Evolutionary conservation across 2,888 invertebrate genomes (phyloP).

Genomic region (Vannuccia rotundouncinata): DNA sequence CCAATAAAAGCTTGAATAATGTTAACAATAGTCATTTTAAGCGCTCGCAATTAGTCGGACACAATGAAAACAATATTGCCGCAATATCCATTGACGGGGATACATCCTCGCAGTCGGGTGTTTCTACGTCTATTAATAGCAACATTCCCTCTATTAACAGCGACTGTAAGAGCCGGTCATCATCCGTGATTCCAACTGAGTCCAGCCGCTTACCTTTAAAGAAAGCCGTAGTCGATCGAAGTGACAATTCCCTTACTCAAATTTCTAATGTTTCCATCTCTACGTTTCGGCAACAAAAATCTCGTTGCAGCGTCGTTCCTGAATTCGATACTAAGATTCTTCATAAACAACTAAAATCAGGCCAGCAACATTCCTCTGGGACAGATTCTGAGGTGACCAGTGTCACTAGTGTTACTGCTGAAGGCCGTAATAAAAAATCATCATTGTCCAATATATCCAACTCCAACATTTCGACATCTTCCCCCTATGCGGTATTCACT

Average conservation of each 20-base stretch:
- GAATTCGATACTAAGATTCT: neutral
- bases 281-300: neutral
- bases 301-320: neutral
- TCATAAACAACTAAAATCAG: neutral
- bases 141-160: neutral
- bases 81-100: neutral
- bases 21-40: too few species aligned
- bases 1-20: neutral
- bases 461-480: neutral
- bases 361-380: neutral
- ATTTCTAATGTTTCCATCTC: neutral
- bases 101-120: neutral
- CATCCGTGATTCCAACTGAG: neutral
- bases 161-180: neutral
- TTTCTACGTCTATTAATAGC: neutral
- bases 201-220: neutral
- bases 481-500: neutral
- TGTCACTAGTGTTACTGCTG: neutral
- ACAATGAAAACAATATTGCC: neutral
- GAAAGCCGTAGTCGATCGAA: neutral
- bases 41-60: neutral
- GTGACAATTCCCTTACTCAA: neutral
- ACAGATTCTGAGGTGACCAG: neutral
- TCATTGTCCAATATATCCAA: neutral
- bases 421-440: neutral